These are phyloP conservation scores for Virgularia gustaviana DNA, from an alignment of 92 coral and sea anemone species.

Conservation along the genomic window DNA sequence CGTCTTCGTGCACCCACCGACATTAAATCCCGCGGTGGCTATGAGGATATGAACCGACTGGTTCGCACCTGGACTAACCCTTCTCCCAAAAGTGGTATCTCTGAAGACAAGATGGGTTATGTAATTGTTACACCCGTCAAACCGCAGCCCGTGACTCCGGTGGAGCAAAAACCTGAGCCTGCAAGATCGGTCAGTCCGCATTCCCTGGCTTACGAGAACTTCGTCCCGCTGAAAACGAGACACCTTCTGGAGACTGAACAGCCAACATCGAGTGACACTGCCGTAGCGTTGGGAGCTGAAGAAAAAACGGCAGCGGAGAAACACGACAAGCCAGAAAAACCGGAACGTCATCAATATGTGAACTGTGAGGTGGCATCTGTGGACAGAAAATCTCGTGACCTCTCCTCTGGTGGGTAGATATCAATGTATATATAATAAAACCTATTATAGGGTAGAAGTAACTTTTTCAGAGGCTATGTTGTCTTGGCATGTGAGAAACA, in stretches of 20 bases:
- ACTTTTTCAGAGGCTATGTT: too few relatives aligned
- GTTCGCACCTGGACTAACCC: constrained; percentile 6
- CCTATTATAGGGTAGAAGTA: too few relatives aligned
- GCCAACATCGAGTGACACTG: constrained; percentile 13
- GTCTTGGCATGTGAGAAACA: too few relatives aligned
- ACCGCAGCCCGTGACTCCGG: constrained; percentile 13
- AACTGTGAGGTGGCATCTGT: neutral
- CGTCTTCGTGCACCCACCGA: neutral
- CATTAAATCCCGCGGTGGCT: constrained; percentile 11
- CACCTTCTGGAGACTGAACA: constrained; percentile 29
- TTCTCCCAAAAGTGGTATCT: neutral
- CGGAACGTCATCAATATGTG: constrained; percentile 20
- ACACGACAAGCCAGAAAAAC: constrained; percentile 25
- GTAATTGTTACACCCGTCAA: constrained; percentile 29
- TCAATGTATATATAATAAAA: too few relatives aligned
- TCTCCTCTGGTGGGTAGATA: too few relatives aligned
- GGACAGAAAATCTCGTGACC: too few relatives aligned
- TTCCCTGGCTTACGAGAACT: constrained; percentile 22
- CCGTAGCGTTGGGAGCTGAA: constrained; percentile 23
- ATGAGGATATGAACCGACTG: constrained; percentile 22
- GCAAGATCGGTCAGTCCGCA: constrained; percentile 31
- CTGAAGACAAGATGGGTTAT: constrained; percentile 26
- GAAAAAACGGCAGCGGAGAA: constrained; percentile 11
- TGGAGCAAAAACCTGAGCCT: constrained; percentile 7
- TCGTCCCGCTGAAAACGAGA: constrained; percentile 26